Evolutionary conservation across 2,888 invertebrate species (phyloP).

Genomic region (Arrhopalites spinosus): DNA sequence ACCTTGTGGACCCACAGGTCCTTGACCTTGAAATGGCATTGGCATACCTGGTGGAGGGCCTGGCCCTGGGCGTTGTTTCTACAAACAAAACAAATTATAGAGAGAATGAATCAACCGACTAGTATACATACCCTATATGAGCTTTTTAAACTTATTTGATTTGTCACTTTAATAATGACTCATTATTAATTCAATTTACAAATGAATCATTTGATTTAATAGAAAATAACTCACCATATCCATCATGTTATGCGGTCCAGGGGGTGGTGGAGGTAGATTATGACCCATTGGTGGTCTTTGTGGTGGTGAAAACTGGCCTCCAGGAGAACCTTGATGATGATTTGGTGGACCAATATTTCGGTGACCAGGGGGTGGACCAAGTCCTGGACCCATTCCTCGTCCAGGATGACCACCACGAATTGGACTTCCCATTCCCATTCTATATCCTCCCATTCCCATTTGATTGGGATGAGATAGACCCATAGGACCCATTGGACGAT

Average conservation of each 20-base stretch:
- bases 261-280: slow-evolving; percentile 45
- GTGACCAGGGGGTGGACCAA: slow-evolving; percentile 66
- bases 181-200: too few relatives aligned
- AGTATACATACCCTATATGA: too few relatives aligned
- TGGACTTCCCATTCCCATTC: slow-evolving; percentile 48
- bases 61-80: slow-evolving; percentile 46
- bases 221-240: too few relatives aligned
- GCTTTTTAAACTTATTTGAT: too few relatives aligned
- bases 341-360: slow-evolving; percentile 63
- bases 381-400: slow-evolving; percentile 64
- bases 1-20: slow-evolving; percentile 57
- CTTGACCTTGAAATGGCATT: slow-evolving; percentile 46
- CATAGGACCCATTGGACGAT: slow-evolving; percentile 59
- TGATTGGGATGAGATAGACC: slow-evolving; percentile 36
- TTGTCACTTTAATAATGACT: too few relatives aligned
- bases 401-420: slow-evolving; percentile 45
- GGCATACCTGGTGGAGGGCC: slow-evolving; percentile 52
- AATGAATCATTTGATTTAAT: too few relatives aligned
- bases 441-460: slow-evolving; percentile 60
- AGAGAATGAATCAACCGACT: too few relatives aligned
- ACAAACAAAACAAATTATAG: too few relatives aligned
- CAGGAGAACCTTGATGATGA: slow-evolving; percentile 57
- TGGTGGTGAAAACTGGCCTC: slow-evolving; percentile 63
- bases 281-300: slow-evolving; percentile 62
- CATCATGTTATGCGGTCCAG: slow-evolving; percentile 53